These are phyloP conservation scores for Cynaeus angustus DNA, from an alignment of 2,888 invertebrate species.

Conservation along the genomic window DNA sequence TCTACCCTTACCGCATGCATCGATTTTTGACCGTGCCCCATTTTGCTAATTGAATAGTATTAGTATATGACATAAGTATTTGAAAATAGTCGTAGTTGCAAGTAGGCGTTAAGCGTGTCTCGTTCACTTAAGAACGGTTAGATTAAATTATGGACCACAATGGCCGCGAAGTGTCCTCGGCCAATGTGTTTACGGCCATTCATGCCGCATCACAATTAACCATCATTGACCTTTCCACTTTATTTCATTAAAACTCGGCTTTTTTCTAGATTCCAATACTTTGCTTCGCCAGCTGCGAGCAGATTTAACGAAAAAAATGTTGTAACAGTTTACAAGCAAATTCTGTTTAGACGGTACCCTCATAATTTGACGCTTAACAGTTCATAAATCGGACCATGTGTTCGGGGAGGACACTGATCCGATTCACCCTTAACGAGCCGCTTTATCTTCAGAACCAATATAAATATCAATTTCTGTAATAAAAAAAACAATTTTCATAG, in stretches of 20 bases:
- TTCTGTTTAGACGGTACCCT: conserved; percentile 41
- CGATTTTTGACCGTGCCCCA: too few relatives aligned
- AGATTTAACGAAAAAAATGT: conserved; percentile 18
- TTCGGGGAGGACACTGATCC: conserved; percentile 18
- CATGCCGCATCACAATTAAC: conserved; percentile 60
- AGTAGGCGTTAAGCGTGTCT: conserved; percentile 65
- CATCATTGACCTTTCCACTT: conserved; percentile 62
- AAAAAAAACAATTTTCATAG: conserved; percentile 6
- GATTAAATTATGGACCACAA: conserved; percentile 62
- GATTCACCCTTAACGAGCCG: conserved; percentile 41
- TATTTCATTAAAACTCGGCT: conserved; percentile 46
- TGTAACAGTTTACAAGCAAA: conserved; percentile 1
- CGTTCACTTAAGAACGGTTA: conserved; percentile 59
- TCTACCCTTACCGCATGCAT: too few relatives aligned
- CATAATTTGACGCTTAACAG: conserved; percentile 41
- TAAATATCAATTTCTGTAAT: conserved; percentile 9
- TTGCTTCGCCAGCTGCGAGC: conserved; percentile 40
- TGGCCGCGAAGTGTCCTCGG: conserved; percentile 61
- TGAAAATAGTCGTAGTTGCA: conserved; percentile 32
- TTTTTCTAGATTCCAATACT: conserved; percentile 47
- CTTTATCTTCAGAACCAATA: conserved; percentile 13
- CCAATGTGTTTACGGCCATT: conserved; percentile 59
- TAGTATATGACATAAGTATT: conserved; percentile 29
- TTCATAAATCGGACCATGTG: conserved; percentile 34
- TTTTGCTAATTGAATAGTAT: conserved; percentile 9